phyloP scores from a whole-genome alignment of 2,113 vertebrate genomes.

The Nestor notabilis region DNA sequence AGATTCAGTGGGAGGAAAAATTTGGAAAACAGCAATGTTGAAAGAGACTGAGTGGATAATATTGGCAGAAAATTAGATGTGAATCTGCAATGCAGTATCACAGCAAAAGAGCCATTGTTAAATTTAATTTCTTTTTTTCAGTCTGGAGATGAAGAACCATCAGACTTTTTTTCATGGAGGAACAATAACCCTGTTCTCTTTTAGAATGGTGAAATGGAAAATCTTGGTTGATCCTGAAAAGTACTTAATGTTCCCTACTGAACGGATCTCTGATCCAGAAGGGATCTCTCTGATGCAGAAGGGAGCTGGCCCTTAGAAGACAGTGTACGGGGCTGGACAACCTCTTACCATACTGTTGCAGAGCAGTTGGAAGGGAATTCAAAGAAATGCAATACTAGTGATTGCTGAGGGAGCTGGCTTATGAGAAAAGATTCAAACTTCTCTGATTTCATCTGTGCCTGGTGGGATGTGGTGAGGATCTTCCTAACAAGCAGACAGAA shows the following conservation, averaged over 20 bases:
- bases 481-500: not conserved
- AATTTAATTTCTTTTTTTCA: not conserved
- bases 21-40: slow-evolving; percentile 22
- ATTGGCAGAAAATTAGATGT: not conserved
- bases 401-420: not conserved
- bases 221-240: not conserved
- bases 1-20: slow-evolving; percentile 29
- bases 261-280: not conserved
- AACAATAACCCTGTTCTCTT: not conserved
- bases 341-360: not conserved
- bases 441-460: not conserved
- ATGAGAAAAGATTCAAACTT: not conserved
- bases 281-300: not conserved
- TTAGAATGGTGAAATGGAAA: not conserved
- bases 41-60: slow-evolving; percentile 19
- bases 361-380: not conserved
- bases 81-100: not conserved
- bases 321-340: not conserved
- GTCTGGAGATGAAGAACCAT: not conserved
- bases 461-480: not conserved
- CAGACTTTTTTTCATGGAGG: not conserved
- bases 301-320: not conserved
- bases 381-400: not conserved
- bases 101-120: not conserved
- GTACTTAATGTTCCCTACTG: not conserved